Percentiles rank a stretch among this genome's conserved stretches.
phyloP scores from a whole-genome alignment of 2,113 vertebrate species.

The Phaetusa simplex region DNA sequence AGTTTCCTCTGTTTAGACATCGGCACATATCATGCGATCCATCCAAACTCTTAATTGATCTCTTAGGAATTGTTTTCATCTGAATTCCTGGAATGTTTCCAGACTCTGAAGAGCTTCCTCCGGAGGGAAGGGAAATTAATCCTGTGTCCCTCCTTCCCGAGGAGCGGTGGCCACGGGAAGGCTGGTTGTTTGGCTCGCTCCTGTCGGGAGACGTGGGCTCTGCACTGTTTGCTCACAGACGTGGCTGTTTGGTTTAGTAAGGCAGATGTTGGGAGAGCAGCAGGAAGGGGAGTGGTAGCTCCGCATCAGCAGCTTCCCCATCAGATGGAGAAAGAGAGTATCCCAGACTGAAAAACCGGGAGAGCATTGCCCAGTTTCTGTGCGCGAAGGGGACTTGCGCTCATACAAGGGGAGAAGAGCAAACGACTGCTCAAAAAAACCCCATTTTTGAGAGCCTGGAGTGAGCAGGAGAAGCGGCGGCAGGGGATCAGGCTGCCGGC shows the following conservation, averaged over 20 bases:
- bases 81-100: conserved; percentile 25
- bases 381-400: background rate
- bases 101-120: background rate
- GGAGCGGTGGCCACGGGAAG: background rate
- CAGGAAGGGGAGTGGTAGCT: background rate
- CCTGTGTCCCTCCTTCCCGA: background rate
- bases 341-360: background rate
- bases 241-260: background rate
- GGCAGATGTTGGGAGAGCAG: background rate
- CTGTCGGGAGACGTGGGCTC: background rate
- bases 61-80: background rate
- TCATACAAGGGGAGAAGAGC: accelerated
- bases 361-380: background rate
- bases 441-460: background rate
- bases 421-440: accelerated
- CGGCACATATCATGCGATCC: background rate
- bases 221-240: background rate
- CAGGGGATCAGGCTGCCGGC: background rate
- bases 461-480: background rate
- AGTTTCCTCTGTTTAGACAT: background rate
- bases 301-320: background rate
- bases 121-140: background rate
- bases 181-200: background rate
- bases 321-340: background rate
- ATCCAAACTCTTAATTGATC: background rate